Percentiles rank a stretch among this genome's conserved stretches.
Conservation (phyloP, 2,888 invertebrate genomes). For the Clanis bilineata region DNA sequence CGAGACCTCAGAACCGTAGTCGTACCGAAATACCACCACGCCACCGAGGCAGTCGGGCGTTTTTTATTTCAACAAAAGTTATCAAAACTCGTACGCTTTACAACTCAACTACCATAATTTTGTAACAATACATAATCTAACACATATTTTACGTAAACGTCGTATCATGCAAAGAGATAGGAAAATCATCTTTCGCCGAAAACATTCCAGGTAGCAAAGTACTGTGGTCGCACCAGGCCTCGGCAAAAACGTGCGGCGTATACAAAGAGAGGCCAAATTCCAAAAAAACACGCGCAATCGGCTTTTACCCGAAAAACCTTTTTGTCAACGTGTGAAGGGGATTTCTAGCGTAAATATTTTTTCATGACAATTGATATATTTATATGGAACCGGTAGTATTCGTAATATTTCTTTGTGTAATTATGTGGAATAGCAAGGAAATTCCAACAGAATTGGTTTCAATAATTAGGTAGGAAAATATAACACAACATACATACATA, state of each 20-base stretch:
- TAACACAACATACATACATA: no score
- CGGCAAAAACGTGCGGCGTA: conserved; percentile 44
- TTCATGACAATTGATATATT: conserved; percentile 5
- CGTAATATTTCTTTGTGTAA: no score
- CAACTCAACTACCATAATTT: not conserved
- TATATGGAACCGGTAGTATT: not conserved
- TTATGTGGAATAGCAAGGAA: not conserved
- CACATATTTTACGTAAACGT: not conserved
- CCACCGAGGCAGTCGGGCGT: no score
- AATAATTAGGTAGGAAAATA: no score
- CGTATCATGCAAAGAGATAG: conserved; percentile 24
- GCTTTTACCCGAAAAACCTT: conserved; percentile 47
- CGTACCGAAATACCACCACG: no score
- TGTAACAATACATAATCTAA: not conserved
- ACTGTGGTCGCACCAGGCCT: conserved; percentile 39
- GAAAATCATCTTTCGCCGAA: conserved; percentile 31
- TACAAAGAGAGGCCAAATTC: conserved; percentile 46
- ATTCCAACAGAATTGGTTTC: no score
- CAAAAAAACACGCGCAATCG: conserved; percentile 37
- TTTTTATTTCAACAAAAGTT: no score
- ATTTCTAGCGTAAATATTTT: conserved; percentile 31
- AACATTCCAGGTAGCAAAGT: conserved; percentile 44
- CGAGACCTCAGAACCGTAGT: no score
- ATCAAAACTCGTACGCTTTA: not conserved
- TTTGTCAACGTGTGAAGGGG: conserved; percentile 50